Percentiles rank a stretch among this genome's conserved stretches.
phyloP scores from a whole-genome alignment of 2,888 invertebrate genomes.

The Lobophora halterata region DNA sequence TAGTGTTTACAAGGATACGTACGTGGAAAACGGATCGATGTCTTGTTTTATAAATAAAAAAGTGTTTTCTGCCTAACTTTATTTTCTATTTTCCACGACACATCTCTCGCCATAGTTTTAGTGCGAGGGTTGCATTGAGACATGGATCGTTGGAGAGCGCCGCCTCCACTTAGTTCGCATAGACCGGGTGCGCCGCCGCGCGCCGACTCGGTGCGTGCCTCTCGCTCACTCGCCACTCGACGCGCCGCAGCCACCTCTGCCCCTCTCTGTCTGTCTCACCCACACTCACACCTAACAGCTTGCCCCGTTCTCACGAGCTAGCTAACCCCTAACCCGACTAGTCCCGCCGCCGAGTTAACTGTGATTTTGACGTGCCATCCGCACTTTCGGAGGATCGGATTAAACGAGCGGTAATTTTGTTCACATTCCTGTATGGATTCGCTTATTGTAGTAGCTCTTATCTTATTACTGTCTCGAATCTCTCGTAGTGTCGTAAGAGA shows the following conservation, averaged over 20 bases:
- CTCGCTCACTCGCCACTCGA: slow-evolving; percentile 7
- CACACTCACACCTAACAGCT: slow-evolving; percentile 38
- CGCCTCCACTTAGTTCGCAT: slow-evolving; percentile 25
- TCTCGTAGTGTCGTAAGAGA: slow-evolving; percentile 70
- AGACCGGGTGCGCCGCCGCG: slow-evolving; percentile 8
- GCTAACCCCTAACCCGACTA: slow-evolving; percentile 57
- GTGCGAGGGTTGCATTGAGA: slow-evolving; percentile 24
- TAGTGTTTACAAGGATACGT: slow-evolving; percentile 43
- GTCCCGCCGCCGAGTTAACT: slow-evolving; percentile 41
- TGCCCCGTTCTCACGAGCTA: slow-evolving; percentile 51
- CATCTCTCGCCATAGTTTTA: slow-evolving; percentile 16
- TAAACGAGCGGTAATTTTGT: slow-evolving; percentile 72
- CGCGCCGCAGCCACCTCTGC: slow-evolving; percentile 10
- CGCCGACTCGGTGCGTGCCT: slow-evolving; percentile 10
- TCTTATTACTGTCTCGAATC: slow-evolving; percentile 77
- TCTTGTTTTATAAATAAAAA: slow-evolving; percentile 52
- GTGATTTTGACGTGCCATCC: slow-evolving; percentile 68
- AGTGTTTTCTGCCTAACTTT: slow-evolving; percentile 50
- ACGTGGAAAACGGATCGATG: slow-evolving; percentile 65
- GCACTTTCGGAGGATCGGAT: slow-evolving; percentile 68
- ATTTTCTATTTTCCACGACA: slow-evolving; percentile 69
- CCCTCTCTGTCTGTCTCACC: slow-evolving; percentile 31
- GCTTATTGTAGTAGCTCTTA: slow-evolving; percentile 78
- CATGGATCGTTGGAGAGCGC: slow-evolving; percentile 46
- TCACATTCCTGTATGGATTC: slow-evolving; percentile 77